Conservation (phyloP, 2,797 vertebrate species). For the Remorina albescens region DNA sequence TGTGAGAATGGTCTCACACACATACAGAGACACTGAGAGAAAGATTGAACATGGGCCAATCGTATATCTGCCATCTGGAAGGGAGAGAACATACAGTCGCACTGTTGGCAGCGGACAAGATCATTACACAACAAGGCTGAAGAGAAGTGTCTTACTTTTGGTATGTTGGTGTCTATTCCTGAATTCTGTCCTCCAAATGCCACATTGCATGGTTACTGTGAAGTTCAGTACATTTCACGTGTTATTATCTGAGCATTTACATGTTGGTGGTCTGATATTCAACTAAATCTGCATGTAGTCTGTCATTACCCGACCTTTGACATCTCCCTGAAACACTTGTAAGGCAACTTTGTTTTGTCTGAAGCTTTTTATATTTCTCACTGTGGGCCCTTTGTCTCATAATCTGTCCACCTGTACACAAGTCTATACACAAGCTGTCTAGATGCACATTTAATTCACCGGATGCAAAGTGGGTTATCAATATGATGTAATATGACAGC, state of each 20-base stretch:
- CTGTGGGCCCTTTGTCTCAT: background rate
- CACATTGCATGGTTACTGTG: background rate
- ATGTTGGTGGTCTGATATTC: background rate
- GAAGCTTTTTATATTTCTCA: background rate
- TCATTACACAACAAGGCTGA: constrained; percentile 29
- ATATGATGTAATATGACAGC: too few species aligned
- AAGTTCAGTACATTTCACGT: background rate
- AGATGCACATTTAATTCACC: background rate
- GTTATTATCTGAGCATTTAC: constrained; percentile 6
- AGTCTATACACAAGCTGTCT: background rate
- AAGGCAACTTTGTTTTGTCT: constrained; percentile 9
- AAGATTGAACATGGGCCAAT: constrained; percentile 47
- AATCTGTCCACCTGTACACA: background rate
- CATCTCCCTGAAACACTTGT: constrained; percentile 20
- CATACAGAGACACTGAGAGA: constrained; percentile 22
- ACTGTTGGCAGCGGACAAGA: constrained; percentile 14
- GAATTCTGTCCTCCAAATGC: background rate
- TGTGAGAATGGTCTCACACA: constrained; percentile 51
- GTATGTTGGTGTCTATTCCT: background rate
- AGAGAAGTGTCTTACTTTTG: background rate
- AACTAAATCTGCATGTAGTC: background rate
- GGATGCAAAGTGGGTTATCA: background rate
- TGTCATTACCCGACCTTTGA: background rate
- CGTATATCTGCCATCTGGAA: constrained; percentile 56
- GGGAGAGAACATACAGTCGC: constrained; percentile 20